phyloP scores from a whole-genome alignment of 2,797 vertebrate species.

The Kryptopterus vitreolus region DNA sequence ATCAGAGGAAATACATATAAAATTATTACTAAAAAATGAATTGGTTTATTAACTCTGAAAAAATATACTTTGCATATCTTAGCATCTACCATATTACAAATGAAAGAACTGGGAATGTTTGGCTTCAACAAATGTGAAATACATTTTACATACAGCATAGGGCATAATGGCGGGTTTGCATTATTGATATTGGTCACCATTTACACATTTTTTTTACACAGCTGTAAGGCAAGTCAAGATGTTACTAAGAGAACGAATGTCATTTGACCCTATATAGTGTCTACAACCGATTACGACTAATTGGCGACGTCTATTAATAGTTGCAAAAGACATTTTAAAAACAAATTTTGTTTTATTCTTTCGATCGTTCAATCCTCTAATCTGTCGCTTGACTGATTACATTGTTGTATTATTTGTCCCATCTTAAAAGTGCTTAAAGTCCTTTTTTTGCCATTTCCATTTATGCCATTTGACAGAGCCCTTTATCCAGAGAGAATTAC shows the following conservation, averaged over 20 bases:
- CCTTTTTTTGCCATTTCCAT: no score
- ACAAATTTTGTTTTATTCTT: neutral
- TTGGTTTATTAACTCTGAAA: neutral
- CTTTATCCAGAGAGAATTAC: no score
- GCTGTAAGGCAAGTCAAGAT: no score
- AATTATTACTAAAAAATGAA: neutral
- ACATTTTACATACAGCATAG: neutral
- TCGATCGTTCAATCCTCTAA: neutral
- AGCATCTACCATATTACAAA: neutral
- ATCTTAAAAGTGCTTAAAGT: no score
- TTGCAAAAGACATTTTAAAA: no score
- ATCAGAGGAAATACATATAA: neutral
- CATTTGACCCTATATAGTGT: neutral
- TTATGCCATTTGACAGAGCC: no score
- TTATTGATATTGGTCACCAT: no score
- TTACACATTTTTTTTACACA: no score
- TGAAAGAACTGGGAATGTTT: neutral
- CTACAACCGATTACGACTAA: neutral
- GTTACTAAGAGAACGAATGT: no score
- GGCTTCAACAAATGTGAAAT: neutral
- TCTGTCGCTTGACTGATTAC: neutral
- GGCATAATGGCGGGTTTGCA: neutral
- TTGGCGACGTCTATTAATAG: no score
- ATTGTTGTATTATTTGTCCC: neutral
- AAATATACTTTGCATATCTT: neutral